These are phyloP conservation scores for Poecilobothrus nobilitatus DNA, from an alignment of 2,888 invertebrate genomes.

Conservation along the genomic window DNA sequence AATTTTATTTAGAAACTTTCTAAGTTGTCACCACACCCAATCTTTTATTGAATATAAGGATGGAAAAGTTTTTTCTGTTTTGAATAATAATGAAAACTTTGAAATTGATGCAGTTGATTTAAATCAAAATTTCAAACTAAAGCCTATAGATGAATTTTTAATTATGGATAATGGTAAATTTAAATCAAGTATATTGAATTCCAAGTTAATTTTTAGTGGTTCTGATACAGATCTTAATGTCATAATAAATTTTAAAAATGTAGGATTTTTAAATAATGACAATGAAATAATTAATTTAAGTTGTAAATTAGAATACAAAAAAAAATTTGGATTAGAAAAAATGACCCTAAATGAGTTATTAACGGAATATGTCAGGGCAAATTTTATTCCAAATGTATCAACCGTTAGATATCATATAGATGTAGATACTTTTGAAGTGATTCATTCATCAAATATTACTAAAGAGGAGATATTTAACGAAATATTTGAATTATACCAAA, in stretches of 20 bases:
- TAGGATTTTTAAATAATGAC: background rate
- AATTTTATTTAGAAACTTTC: background rate
- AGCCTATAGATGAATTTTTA: background rate
- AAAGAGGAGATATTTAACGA: background rate
- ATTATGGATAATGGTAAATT: background rate
- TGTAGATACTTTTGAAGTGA: background rate
- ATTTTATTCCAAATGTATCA: background rate
- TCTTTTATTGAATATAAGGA: background rate
- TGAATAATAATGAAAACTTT: background rate
- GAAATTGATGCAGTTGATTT: slow-evolving; percentile 33
- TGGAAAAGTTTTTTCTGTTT: background rate
- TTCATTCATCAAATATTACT: background rate
- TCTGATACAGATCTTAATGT: background rate
- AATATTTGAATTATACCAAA: background rate
- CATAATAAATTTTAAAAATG: background rate
- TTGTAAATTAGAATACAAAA: background rate
- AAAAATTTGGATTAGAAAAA: background rate
- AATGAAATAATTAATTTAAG: background rate
- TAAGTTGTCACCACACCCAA: background rate
- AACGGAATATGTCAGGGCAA: background rate
- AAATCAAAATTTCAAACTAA: slow-evolving; percentile 22
- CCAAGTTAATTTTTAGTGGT: background rate
- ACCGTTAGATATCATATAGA: background rate
- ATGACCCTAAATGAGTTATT: background rate
- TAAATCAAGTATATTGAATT: background rate